Evolutionary conservation across 1,140 invertebrate genomes (phyloP).

Genomic region (Drosophila kepulauana): DNA sequence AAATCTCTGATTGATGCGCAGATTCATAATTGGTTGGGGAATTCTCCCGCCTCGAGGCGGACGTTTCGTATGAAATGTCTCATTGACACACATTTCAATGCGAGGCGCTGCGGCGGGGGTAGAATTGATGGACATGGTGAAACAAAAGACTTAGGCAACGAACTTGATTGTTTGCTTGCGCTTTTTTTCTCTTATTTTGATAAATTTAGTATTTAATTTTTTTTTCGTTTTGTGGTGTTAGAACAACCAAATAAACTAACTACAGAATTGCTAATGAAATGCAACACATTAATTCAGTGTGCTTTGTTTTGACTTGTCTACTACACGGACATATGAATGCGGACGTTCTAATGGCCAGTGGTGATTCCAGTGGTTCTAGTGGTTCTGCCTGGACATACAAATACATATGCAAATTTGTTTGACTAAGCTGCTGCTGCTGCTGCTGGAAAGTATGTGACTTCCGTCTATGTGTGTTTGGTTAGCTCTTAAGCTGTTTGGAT

Average conservation of each 20-base stretch:
- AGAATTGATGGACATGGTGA: slow-evolving; percentile 37
- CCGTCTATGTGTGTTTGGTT: slow-evolving; percentile 35
- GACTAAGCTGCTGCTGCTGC: too few species aligned
- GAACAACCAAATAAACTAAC: slow-evolving; percentile 20
- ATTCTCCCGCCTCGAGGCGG: slow-evolving; percentile 33
- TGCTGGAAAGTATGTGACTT: slow-evolving; percentile 38
- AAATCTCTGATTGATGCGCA: slow-evolving; percentile 40
- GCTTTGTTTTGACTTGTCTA: slow-evolving; percentile 31
- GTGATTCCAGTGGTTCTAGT: slow-evolving; percentile 14
- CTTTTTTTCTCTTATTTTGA: slow-evolving; percentile 5
- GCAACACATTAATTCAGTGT: slow-evolving; percentile 41
- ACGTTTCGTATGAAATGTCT: slow-evolving; percentile 14
- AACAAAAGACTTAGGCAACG: slow-evolving; percentile 56
- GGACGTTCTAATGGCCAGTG: slow-evolving; percentile 27
- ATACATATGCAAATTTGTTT: slow-evolving; percentile 33
- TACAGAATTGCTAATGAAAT: slow-evolving; percentile 39
- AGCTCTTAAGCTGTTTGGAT: slow-evolving; percentile 14
- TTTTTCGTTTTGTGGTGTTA: not conserved
- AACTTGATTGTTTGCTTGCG: slow-evolving; percentile 38
- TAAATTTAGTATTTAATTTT: slow-evolving; percentile 2
- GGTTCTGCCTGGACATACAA: slow-evolving; percentile 25
- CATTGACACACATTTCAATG: slow-evolving; percentile 63
- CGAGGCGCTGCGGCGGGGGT: not conserved
- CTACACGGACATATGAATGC: slow-evolving; percentile 2
- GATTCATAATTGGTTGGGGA: slow-evolving; percentile 41